Conservation (phyloP, 2,113 vertebrate genomes). For the Pseudorectes ferrugineus region DNA sequence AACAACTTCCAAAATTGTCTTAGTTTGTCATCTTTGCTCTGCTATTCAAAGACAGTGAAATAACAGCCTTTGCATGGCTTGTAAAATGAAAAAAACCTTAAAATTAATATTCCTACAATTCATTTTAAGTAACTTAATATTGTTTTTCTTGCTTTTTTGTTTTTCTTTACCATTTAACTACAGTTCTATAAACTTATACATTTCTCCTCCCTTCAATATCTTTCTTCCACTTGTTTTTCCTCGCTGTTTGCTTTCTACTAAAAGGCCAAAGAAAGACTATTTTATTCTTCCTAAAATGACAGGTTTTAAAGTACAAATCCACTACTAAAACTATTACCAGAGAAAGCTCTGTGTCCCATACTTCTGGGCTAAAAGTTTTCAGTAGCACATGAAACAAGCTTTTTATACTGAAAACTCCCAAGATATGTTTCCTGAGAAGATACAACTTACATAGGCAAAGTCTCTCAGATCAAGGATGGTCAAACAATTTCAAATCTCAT, state of each 20-base stretch:
- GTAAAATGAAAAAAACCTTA: not conserved
- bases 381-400: not conserved
- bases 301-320: not conserved
- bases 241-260: not conserved
- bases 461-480: not conserved
- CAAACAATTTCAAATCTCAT: slow-evolving; percentile 7
- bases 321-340: not conserved
- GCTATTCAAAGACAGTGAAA: not conserved
- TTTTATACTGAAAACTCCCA: not conserved
- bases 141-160: not conserved
- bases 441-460: not conserved
- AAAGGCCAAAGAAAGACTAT: not conserved
- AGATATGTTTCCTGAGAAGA: not conserved
- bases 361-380: not conserved
- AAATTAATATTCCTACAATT: not conserved
- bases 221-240: not conserved
- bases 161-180: not conserved
- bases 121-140: not conserved
- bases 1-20: not conserved
- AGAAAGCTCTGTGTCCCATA: not conserved
- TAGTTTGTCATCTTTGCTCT: not conserved
- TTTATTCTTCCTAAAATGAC: not conserved
- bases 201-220: not conserved
- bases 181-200: not conserved
- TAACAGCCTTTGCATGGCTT: not conserved